Base-by-base conservation (phyloP, 2,888 invertebrate species). In the Sinohyriopsis cumingii region DNA sequence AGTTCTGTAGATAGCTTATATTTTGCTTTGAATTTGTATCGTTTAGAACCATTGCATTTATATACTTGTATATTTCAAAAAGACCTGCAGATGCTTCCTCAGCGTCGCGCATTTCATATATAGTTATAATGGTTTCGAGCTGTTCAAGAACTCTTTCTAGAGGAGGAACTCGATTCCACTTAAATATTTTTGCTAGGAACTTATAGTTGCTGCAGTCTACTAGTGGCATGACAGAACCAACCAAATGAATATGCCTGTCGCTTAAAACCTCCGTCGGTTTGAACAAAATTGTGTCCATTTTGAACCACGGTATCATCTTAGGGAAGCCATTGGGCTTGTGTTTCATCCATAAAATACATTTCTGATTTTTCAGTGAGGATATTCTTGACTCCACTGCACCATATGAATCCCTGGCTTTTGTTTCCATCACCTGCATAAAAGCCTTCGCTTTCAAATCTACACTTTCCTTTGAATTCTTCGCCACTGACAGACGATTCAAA, bases 71-170 rank as follows among this genome's bases (percentile, higher is more conserved):
- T 15, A 77, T 68, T 24, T 65, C 61, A 55, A 63, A 67, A 7
- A 75, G 56, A 1, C 68, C 53, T n/a, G 59, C 61, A 15, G 70
- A 56, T 22, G 65, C 56, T 25, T 73, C 65, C 24, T 72, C 57
- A 33, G 69, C 70, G 57, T 67, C 18, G 7, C 63, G 61, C 6
- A 62, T 68, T 53, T 65, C 55, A 62, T 72, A 75, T n/a, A 22
- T 60, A 22, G 66, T 56, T 20, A 59, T 56, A 54, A 73, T 60
- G 20, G 54, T 62, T 12, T 55, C 22, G 55, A 77, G 57, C 57
- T 79, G 79, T 28, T 69, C 3, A 7, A 77, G 45, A n/a, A 79
- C 75, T 18, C 25, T 55, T 19, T 65, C 57, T 20, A 63, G 25
- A 2, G 4, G 9, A 56, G 79, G 79, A 28, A 22, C 45, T n/a